Percentiles rank a stretch among this genome's conserved stretches.
Conservation (phyloP, 2,888 invertebrate genomes). For the Hemistola chrysoprasaria region DNA sequence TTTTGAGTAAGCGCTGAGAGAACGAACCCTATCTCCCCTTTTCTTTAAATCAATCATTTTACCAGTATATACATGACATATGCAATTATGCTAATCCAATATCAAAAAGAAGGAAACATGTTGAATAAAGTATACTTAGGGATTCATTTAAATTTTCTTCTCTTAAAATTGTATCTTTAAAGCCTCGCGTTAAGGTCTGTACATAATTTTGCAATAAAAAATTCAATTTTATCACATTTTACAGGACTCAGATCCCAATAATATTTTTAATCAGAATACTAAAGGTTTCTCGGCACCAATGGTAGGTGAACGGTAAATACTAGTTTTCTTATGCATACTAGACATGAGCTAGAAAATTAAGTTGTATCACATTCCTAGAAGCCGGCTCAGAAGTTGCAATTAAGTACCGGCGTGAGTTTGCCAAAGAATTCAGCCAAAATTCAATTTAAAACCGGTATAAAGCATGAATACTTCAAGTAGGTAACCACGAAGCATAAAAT, state of each 20-base stretch:
- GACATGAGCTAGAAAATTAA: conserved; percentile 23
- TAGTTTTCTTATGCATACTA: conserved; percentile 25
- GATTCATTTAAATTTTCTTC: conserved; percentile 24
- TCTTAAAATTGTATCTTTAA: conserved; percentile 7
- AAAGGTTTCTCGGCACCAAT: conserved; percentile 10
- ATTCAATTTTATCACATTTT: conserved; percentile 7
- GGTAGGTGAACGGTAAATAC: conserved; percentile 22
- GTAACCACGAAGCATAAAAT: no score
- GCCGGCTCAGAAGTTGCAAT: conserved; percentile 10
- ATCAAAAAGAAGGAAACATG: background rate
- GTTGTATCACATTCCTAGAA: conserved; percentile 19
- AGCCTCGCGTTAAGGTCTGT: conserved; percentile 1
- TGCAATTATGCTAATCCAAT: background rate
- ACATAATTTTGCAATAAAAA: conserved; percentile 19
- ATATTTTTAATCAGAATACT: conserved; percentile 14
- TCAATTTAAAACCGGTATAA: conserved; percentile 5
- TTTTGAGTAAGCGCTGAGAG: no score
- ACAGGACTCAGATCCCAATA: conserved; percentile 1
- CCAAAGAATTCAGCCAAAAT: conserved; percentile 10
- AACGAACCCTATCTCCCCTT: no score
- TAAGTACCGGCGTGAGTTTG: conserved; percentile 12
- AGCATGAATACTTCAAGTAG: background rate
- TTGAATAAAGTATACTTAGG: background rate
- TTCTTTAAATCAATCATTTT: no score
- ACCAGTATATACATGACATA: no score